A percentile compares a stretch with the other conserved stretches of the same genome.
Evolutionary conservation across 2,888 invertebrate genomes (phyloP).

Genomic region (Podabrus alpinus): DNA sequence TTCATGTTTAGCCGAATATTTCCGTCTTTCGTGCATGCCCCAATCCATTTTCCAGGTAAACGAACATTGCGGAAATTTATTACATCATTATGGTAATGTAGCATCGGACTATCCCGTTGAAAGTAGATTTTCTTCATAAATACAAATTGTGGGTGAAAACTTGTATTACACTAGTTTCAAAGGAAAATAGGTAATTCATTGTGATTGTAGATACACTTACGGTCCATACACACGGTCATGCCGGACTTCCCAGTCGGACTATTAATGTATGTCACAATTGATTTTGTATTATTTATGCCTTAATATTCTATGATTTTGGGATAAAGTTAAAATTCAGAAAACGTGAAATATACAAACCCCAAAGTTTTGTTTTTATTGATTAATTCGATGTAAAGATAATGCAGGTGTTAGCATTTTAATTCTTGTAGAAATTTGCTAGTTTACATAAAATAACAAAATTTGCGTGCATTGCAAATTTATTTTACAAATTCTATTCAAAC

Average conservation of each 20-base stretch:
- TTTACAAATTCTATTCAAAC: conserved; percentile 2
- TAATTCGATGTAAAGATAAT: neutral
- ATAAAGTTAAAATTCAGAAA: too few species aligned
- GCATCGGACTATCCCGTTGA: neutral
- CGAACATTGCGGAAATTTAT: neutral
- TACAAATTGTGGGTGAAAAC: neutral
- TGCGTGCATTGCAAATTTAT: conserved; percentile 15
- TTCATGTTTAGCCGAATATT: neutral
- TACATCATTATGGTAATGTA: neutral
- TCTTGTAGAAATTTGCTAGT: conserved; percentile 4
- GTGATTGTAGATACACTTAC: neutral
- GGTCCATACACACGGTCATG: too few species aligned
- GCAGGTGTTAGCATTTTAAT: neutral
- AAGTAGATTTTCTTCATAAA: neutral
- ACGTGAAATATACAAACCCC: neutral
- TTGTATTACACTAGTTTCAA: neutral
- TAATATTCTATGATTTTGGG: too few species aligned
- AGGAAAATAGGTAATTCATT: neutral
- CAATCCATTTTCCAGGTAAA: neutral
- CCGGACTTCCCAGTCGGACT: too few species aligned
- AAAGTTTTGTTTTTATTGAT: too few species aligned
- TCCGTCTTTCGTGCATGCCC: neutral
- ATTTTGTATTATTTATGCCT: too few species aligned
- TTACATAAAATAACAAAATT: conserved; percentile 10
- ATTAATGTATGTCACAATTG: too few species aligned